Evolutionary conservation across 30 jellyfish, hydroid and myxozoan species (phyloP).

Genomic region (Aurelia sp.): DNA sequence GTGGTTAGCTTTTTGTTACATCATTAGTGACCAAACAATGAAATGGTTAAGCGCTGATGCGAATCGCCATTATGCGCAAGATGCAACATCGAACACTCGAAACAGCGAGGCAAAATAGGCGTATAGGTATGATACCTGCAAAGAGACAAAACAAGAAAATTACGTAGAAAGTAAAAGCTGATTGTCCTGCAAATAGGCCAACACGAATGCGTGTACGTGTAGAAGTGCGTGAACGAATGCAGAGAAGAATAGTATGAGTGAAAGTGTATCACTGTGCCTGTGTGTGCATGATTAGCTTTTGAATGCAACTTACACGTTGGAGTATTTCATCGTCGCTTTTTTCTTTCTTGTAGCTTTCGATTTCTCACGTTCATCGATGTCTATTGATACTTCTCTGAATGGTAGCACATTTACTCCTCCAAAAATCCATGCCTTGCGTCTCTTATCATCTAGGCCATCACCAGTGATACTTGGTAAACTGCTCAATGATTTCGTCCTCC

Average conservation of each 20-base stretch:
- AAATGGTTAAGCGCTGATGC: too few species aligned
- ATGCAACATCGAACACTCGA: too few species aligned
- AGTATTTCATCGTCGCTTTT: not conserved
- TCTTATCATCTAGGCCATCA: not conserved
- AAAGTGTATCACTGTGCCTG: not conserved
- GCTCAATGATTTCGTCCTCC: slow-evolving; percentile 35
- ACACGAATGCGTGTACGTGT: not conserved
- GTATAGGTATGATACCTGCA: too few species aligned
- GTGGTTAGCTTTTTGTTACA: too few species aligned
- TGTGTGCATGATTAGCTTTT: not conserved
- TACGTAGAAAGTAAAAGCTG: not conserved
- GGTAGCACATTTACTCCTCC: slow-evolving; percentile 69
- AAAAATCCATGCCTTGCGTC: slow-evolving; percentile 56
- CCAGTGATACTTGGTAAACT: slow-evolving; percentile 26
- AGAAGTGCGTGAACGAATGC: not conserved
- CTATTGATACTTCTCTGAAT: slow-evolving; percentile 36
- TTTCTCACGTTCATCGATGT: not conserved
- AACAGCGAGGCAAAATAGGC: too few species aligned
- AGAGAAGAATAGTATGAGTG: not conserved
- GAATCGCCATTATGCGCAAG: too few species aligned
- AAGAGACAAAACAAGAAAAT: too few species aligned
- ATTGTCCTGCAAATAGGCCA: not conserved
- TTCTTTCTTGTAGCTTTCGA: not conserved
- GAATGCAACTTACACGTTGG: not conserved
- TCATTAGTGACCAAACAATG: too few species aligned